Percentiles rank a stretch among this genome's conserved stretches.
Conservation (phyloP, 1,140 invertebrate genomes). For the Probaryconus sp. region DNA sequence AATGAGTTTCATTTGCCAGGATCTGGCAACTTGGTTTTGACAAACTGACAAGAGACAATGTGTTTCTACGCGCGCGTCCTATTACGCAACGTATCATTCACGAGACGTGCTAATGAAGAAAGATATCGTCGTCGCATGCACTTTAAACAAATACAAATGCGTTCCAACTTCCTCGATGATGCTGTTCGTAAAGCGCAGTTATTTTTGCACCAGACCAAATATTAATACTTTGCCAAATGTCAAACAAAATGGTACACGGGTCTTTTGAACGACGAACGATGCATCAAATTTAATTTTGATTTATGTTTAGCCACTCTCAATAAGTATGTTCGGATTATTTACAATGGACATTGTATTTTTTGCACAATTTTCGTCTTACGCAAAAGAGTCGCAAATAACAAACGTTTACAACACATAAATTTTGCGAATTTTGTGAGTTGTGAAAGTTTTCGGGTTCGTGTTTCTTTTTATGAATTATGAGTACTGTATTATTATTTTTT, state of each 20-base stretch:
- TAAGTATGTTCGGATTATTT: conserved; percentile 2
- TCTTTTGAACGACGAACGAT: neutral
- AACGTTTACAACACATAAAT: too few species aligned
- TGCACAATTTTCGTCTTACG: too few species aligned
- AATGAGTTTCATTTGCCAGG: conserved; percentile 11
- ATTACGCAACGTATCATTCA: conserved; percentile 26
- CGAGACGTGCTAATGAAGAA: conserved; percentile 32
- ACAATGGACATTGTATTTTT: too few species aligned
- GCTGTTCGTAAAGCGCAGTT: neutral
- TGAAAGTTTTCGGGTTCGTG: too few species aligned
- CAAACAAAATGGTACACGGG: conserved; percentile 32
- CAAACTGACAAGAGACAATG: conserved; percentile 57
- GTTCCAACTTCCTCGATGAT: conserved; percentile 34
- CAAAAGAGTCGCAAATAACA: too few species aligned
- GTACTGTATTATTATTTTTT: too few species aligned
- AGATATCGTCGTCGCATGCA: conserved; percentile 41
- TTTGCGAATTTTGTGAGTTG: too few species aligned
- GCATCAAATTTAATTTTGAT: conserved; percentile 28
- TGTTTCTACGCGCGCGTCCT: conserved; percentile 36
- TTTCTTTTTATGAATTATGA: too few species aligned
- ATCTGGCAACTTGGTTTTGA: conserved; percentile 26
- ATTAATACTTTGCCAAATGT: conserved; percentile 29
- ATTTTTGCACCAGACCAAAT: conserved; percentile 19
- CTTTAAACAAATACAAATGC: conserved; percentile 36
- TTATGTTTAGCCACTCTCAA: conserved; percentile 13